A percentile compares a stretch with the other conserved stretches of the same genome.
These are phyloP conservation scores for Cynopterus brachyotis DNA, from an alignment of 2,113 vertebrate species.

Conservation along the genomic window DNA sequence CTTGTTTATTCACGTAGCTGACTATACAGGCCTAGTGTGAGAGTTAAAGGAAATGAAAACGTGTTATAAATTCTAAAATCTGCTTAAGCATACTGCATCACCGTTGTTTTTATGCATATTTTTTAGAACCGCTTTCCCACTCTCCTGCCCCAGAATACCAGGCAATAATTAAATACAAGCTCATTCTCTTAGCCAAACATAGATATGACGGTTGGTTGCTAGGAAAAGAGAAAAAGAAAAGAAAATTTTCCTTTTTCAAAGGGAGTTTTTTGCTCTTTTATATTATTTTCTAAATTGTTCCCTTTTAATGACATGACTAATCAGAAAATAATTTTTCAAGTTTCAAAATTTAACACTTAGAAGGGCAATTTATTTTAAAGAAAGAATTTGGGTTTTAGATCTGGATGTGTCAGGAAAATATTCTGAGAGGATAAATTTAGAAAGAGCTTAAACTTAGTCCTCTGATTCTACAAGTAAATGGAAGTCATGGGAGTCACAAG, in stretches of 20 bases:
- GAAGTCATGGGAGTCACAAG: slow-evolving; percentile 57
- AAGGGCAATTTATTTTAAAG: neutral
- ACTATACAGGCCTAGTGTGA: neutral
- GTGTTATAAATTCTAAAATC: slow-evolving; percentile 14
- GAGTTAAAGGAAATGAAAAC: slow-evolving; percentile 13
- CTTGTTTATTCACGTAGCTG: neutral
- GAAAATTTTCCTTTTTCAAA: neutral
- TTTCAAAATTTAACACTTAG: neutral
- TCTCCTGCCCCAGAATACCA: neutral
- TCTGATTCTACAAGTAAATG: slow-evolving; percentile 61
- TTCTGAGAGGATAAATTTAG: slow-evolving; percentile 20
- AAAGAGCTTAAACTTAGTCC: slow-evolving; percentile 21
- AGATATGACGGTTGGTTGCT: neutral
- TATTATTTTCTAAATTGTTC: neutral
- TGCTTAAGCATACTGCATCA: neutral
- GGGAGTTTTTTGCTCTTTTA: neutral
- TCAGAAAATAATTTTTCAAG: neutral
- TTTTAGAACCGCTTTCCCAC: neutral
- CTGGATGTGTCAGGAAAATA: slow-evolving; percentile 6
- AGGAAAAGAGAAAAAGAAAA: neutral
- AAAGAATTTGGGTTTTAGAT: neutral
- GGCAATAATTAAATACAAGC: neutral
- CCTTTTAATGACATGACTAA: neutral
- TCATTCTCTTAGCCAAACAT: neutral
- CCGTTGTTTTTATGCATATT: slow-evolving; percentile 1